Conservation (phyloP, 2,888 invertebrate genomes). For the Pedicia rivosa region DNA sequence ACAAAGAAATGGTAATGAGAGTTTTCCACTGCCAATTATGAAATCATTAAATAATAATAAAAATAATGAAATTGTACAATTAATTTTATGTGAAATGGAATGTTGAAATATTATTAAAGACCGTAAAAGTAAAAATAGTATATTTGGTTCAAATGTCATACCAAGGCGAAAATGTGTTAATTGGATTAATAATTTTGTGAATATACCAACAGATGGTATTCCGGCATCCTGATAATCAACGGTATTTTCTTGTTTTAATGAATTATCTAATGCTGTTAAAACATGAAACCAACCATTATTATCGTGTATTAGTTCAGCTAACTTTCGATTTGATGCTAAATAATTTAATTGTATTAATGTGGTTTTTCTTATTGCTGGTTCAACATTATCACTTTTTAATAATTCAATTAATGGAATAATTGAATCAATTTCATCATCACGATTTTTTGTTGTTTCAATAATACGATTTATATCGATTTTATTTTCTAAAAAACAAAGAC, state of each 20-base stretch:
- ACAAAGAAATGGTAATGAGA: conserved; percentile 16
- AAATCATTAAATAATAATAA: conserved; percentile 18
- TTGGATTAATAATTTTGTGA: conserved; percentile 19
- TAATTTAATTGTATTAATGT: conserved; percentile 23
- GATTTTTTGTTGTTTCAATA: conserved; percentile 1
- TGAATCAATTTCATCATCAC: conserved; percentile 1
- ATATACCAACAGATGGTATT: conserved; percentile 20
- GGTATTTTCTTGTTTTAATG: conserved; percentile 14
- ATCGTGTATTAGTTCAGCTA: conserved; percentile 16
- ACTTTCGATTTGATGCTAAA: conserved; percentile 19
- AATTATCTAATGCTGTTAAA: conserved; percentile 17
- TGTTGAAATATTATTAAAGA: conserved; percentile 19
- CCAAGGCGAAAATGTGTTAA: conserved; percentile 18
- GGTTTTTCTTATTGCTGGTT: conserved; percentile 22
- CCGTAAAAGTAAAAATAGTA: conserved; percentile 20
- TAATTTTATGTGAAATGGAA: conserved; percentile 18
- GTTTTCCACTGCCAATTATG: conserved; percentile 11
- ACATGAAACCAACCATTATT: conserved; percentile 16
- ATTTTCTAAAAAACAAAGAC: conserved; percentile 17
- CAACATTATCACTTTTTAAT: conserved; percentile 19
- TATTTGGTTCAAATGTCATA: conserved; percentile 17
- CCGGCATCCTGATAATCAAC: conserved; percentile 18
- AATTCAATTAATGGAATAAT: conserved; percentile 18
- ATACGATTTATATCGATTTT: background rate
- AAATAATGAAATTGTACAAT: conserved; percentile 21